Percentiles rank a stretch among this genome's conserved stretches.
Conservation (phyloP, 53 echinoderm and acorn worm species). For the Stichopus horrens region DNA sequence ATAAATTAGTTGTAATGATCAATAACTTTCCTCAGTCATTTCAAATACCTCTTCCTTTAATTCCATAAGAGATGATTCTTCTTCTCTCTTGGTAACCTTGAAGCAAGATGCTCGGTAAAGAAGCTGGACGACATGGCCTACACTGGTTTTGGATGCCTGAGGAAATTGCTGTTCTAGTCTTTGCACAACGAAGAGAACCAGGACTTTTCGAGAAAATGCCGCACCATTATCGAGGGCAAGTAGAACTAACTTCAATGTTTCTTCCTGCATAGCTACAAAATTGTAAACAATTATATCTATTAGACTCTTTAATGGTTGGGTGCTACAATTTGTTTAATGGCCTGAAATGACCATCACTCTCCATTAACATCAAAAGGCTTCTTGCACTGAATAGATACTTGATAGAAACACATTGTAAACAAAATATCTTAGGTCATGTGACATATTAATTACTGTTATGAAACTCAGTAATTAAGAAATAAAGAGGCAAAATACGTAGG, state of each 20-base stretch:
- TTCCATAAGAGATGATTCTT: constrained; percentile 95
- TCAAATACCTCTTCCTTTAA: constrained; percentile 88
- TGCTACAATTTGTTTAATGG: too few relatives aligned
- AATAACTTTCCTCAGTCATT: too few relatives aligned
- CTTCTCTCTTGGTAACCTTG: constrained; percentile 96
- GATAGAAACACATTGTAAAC: too few relatives aligned
- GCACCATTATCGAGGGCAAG: constrained; percentile 93
- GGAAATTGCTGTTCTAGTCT: constrained; percentile 94
- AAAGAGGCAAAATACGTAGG: too few relatives aligned
- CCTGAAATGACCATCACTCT: too few relatives aligned
- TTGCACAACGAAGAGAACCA: constrained; percentile 97
- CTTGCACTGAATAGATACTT: too few relatives aligned
- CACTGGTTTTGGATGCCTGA: constrained; percentile 97
- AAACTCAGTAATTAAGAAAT: too few relatives aligned
- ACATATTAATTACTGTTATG: too few relatives aligned
- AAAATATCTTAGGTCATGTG: too few relatives aligned
- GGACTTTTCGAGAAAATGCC: constrained; percentile 94
- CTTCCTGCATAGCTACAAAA: constrained; percentile 86
- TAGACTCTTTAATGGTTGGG: background rate
- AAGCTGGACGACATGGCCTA: constrained; percentile 92
- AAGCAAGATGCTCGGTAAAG: constrained; percentile 96
- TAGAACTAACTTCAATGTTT: constrained; percentile 85
- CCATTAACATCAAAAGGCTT: too few relatives aligned
- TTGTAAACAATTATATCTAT: background rate
- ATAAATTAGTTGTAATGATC: too few relatives aligned